These are phyloP conservation scores for Epizoanthus illoricatus DNA, from an alignment of 92 coral and sea anemone species.

Conservation along the genomic window DNA sequence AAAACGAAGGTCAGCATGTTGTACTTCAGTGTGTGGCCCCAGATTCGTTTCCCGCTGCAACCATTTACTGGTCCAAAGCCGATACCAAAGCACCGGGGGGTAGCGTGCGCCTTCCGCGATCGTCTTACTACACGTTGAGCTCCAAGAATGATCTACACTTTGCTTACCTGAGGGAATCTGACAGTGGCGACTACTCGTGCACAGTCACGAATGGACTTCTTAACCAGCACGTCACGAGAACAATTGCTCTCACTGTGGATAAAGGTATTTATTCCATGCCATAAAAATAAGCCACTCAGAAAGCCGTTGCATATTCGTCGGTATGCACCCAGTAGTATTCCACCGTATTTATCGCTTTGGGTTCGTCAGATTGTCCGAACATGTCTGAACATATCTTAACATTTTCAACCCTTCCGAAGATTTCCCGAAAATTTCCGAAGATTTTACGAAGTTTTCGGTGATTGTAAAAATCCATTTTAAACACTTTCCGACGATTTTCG, in stretches of 20 bases:
- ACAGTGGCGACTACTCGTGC: slow-evolving; percentile 66
- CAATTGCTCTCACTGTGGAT: slow-evolving; percentile 52
- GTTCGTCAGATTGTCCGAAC: too few relatives aligned
- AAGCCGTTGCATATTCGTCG: too few relatives aligned
- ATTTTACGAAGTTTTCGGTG: too few relatives aligned
- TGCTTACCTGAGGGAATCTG: slow-evolving; percentile 51
- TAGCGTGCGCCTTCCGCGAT: slow-evolving; percentile 45
- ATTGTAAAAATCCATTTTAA: too few relatives aligned
- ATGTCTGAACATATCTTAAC: too few relatives aligned
- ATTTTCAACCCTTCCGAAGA: too few relatives aligned
- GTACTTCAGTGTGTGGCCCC: slow-evolving; percentile 69
- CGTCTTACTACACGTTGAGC: slow-evolving; percentile 64
- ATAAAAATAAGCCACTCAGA: background rate
- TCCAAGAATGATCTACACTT: slow-evolving; percentile 73
- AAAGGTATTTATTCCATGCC: slow-evolving; percentile 54
- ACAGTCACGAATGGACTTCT: slow-evolving; percentile 65
- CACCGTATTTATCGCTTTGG: too few relatives aligned
- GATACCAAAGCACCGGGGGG: slow-evolving; percentile 52
- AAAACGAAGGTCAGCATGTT: slow-evolving; percentile 44
- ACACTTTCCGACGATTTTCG: too few relatives aligned
- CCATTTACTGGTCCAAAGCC: slow-evolving; percentile 68
- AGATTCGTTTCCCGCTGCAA: slow-evolving; percentile 70
- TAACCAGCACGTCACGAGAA: slow-evolving; percentile 56
- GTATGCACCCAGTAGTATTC: too few relatives aligned
- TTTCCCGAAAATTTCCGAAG: too few relatives aligned